phyloP scores from a whole-genome alignment of 2,113 vertebrate genomes.

The Trematomus loennbergii region DNA sequence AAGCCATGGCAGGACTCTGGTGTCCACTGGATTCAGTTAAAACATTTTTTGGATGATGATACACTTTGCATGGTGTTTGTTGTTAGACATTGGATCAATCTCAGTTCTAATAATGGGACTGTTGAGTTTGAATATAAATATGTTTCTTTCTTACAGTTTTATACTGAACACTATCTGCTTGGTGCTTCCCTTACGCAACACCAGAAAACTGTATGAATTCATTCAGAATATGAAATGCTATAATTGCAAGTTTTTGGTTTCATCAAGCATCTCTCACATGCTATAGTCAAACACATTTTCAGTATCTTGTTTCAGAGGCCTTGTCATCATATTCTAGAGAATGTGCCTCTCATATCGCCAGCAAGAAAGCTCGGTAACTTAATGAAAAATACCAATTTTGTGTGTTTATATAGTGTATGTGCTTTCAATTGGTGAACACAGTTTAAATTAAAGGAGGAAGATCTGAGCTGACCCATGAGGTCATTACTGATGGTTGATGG shows the following conservation, averaged over 20 bases:
- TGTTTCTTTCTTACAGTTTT: not conserved
- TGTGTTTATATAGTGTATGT: not conserved
- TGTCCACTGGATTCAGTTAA: constrained; percentile 63
- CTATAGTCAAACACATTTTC: not conserved
- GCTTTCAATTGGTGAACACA: not conserved
- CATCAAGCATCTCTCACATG: not conserved
- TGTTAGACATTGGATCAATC: constrained; percentile 34
- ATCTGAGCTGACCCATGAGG: not conserved
- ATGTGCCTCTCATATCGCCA: not conserved
- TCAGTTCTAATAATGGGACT: constrained; percentile 12
- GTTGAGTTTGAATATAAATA: constrained; percentile 26
- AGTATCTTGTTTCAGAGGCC: constrained; percentile 11
- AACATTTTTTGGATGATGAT: constrained; percentile 47
- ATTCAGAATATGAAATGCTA: not conserved
- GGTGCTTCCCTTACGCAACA: not conserved
- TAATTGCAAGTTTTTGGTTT: not conserved
- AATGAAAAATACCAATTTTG: not conserved
- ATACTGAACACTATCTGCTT: not conserved
- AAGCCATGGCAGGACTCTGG: constrained; percentile 51
- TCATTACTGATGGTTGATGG: constrained; percentile 32
- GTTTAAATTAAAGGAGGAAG: constrained; percentile 2
- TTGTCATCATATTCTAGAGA: not conserved
- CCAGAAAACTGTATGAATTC: not conserved
- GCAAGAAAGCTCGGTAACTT: not conserved
- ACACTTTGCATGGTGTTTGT: constrained; percentile 37